Evolutionary conservation across 2,888 invertebrate species (phyloP).

Genomic region (Lochmaea crataegi): DNA sequence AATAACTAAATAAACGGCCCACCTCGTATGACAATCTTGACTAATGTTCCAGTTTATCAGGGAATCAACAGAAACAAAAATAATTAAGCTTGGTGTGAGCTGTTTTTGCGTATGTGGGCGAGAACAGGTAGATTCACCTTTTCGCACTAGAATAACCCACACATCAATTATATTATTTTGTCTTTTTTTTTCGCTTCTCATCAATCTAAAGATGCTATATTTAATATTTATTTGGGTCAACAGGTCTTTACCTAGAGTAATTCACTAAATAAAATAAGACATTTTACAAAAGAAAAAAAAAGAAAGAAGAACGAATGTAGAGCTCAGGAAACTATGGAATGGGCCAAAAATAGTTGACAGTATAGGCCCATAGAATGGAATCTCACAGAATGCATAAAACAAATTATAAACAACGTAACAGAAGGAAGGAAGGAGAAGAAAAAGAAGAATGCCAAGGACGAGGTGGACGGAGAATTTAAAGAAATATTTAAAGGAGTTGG

Average conservation of each 20-base stretch:
- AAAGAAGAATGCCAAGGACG: no score
- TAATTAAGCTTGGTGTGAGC: background rate
- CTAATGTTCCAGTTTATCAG: background rate
- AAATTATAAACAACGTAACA: no score
- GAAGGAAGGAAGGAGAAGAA: no score
- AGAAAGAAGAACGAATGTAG: no score
- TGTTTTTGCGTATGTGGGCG: background rate
- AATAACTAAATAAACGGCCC: background rate
- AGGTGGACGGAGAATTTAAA: no score
- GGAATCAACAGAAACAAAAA: background rate
- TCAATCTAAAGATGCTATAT: conserved; percentile 2
- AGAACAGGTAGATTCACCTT: conserved; percentile 17
- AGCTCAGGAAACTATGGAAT: no score
- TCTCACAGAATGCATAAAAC: no score
- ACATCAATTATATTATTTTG: conserved; percentile 1
- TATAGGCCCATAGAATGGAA: no score
- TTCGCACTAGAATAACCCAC: conserved; percentile 14
- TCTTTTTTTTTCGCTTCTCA: conserved; percentile 1
- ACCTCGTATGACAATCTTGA: background rate
- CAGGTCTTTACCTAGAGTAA: conserved; percentile 1
- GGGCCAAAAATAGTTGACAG: no score
- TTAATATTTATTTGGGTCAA: conserved; percentile 13
- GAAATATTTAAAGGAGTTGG: no score
- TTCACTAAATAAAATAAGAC: background rate
- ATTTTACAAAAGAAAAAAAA: no score